Evolutionary conservation across 1,140 invertebrate genomes (phyloP).

Genomic region (Anastatus disparis): DNA sequence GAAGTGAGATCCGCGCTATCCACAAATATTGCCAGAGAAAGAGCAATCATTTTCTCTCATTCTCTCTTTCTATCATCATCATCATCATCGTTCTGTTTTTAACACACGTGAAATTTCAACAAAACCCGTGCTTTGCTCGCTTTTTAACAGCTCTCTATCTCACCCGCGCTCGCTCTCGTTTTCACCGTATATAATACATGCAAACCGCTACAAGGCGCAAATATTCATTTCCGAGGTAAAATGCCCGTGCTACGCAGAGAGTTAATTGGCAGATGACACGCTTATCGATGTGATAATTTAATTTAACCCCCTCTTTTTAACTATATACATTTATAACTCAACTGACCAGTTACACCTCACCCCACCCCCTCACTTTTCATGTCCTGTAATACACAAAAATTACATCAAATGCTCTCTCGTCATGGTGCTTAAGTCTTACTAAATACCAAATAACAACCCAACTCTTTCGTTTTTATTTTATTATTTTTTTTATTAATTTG

Average conservation of each 20-base stretch:
- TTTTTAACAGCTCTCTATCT: too few relatives aligned
- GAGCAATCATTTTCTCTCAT: too few relatives aligned
- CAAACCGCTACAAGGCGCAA: conserved; percentile 36
- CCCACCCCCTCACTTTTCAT: not conserved
- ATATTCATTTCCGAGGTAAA: conserved; percentile 53
- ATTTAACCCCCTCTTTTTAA: conserved; percentile 44
- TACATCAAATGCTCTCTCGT: not conserved
- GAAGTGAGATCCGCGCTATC: not conserved
- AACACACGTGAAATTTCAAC: too few relatives aligned
- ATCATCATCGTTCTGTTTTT: too few relatives aligned
- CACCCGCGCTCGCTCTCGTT: too few relatives aligned
- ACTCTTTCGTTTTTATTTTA: too few relatives aligned
- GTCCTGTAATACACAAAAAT: not conserved
- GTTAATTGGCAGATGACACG: conserved; percentile 59
- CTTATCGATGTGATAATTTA: conserved; percentile 52
- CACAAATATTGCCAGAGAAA: conserved; percentile 23
- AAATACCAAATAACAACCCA: too few relatives aligned
- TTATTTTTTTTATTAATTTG: too few relatives aligned
- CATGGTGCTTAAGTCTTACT: not conserved
- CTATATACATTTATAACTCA: not conserved
- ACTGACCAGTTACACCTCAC: not conserved
- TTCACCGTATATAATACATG: not conserved
- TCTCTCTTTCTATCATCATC: too few relatives aligned
- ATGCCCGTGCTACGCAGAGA: conserved; percentile 37
- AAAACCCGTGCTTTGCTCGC: too few relatives aligned